Conservation (phyloP, 2,797 vertebrate species). For the Dryobates pubescens region DNA sequence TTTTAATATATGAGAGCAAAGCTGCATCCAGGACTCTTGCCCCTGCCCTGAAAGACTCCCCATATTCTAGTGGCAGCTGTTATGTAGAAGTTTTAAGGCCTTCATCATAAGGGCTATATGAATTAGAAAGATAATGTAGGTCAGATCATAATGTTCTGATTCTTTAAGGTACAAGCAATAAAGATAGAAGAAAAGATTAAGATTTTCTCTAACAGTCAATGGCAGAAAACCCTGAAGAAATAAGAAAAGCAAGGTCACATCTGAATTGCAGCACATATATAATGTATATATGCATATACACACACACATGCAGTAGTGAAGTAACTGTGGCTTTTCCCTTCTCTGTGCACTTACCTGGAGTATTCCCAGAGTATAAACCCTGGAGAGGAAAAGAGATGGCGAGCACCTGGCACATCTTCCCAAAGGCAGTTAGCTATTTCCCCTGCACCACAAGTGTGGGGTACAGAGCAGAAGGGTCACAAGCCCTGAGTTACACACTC, state of each 20-base stretch:
- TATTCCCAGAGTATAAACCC: neutral
- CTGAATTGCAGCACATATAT: neutral
- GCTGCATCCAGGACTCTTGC: neutral
- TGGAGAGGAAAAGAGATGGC: neutral
- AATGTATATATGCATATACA: neutral
- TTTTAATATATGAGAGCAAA: conserved; percentile 41
- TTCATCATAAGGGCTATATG: neutral
- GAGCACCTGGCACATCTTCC: neutral
- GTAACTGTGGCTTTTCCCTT: neutral
- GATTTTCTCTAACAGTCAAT: neutral
- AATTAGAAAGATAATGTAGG: neutral
- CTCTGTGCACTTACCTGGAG: neutral
- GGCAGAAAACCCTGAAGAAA: neutral
- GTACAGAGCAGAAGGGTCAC: neutral
- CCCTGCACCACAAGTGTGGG: neutral
- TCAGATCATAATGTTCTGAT: neutral
- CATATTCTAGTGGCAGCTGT: neutral
- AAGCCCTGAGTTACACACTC: neutral
- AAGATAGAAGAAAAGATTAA: neutral
- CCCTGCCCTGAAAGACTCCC: neutral
- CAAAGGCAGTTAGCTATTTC: neutral
- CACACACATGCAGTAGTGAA: neutral
- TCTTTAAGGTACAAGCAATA: neutral
- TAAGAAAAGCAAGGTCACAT: neutral
- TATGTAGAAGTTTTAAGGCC: neutral